Evolutionary conservation across 2,113 vertebrate genomes (phyloP), one percentile per base, ranked within the genome.

Genomic region (Bubo blakistoni): DNA sequence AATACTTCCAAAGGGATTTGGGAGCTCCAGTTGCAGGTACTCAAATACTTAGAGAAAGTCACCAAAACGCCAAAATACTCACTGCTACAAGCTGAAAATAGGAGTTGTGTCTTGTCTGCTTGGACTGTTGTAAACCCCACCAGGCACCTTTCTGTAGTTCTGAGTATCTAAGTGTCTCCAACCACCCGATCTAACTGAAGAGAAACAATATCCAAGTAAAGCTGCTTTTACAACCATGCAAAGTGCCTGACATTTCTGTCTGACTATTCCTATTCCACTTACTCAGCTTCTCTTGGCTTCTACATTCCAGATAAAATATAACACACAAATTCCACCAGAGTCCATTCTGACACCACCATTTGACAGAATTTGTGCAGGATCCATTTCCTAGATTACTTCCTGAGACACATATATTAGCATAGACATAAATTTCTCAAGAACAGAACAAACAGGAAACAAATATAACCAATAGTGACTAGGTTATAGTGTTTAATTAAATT

Each of bases 401-500:
- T 49, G 63, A 34, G 58, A 90, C 29, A 30, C 15, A 65, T 30
- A 3, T 86, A 82, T 96, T 96, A 97, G 32, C 65, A 88, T 82
- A 88, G 95, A 86, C 57, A 82, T 63, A 69, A 80, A 78, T 95
- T 94, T 96, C 67, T 95, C 46, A 69, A 86, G 54, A 97, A 82
- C n/a, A n/a, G n/a, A n/a, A n/a, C n/a, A n/a, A n/a, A n/a, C 42
- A 88, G 77, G 74, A 52, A 58, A 96, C 54, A 94, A 94, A 95
- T 92, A 96, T 67, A 95, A 95, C 78, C 81, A 96, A 94, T 96
- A 97, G 90, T 96, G 92, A 95, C 81, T 96, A 91, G 76, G 72
- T 93, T 96, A 96, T 81, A 77, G 38, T 66, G 73, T 55, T 96
- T 97, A 94, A 98, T 97, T 97, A 94, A 97, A 96, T 97, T 93